A percentile compares a stretch with the other conserved stretches of the same genome.
phyloP scores from a whole-genome alignment of 2,113 vertebrate species.

The Murina feae region DNA sequence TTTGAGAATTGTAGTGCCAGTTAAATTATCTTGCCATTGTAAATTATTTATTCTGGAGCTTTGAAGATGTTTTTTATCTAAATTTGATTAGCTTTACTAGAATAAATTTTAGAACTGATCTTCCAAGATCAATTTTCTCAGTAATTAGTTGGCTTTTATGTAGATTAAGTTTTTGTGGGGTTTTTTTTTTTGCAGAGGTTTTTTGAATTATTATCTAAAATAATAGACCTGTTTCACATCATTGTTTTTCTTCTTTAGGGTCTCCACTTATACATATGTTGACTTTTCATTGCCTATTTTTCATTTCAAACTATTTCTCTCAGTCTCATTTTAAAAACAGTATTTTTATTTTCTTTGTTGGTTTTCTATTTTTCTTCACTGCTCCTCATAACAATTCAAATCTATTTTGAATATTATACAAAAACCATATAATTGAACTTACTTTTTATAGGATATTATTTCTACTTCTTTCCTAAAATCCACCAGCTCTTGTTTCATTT shows the following conservation, averaged over 20 bases:
- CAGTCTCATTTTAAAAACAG: neutral
- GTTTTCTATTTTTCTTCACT: neutral
- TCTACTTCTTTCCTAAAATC: neutral
- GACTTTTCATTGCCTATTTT: neutral
- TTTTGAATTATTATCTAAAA: neutral
- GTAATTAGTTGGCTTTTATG: neutral
- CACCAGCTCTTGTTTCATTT: neutral
- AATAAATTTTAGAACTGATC: neutral
- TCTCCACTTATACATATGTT: constrained; percentile 25
- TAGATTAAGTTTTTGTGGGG: neutral
- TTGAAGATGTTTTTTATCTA: neutral
- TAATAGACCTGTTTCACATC: neutral
- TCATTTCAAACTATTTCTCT: neutral
- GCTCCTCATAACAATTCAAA: neutral
- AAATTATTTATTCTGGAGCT: neutral
- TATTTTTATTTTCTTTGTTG: neutral
- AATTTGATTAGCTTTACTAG: neutral
- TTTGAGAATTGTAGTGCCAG: neutral
- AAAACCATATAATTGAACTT: neutral
- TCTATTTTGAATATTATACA: neutral
- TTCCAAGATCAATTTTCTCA: neutral
- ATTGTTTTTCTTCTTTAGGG: neutral
- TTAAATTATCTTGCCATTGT: neutral
- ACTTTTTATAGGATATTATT: neutral
- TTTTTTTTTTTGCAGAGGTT: neutral